Conservation (phyloP, 2,797 vertebrate genomes). For the Margarornis squamiger region DNA sequence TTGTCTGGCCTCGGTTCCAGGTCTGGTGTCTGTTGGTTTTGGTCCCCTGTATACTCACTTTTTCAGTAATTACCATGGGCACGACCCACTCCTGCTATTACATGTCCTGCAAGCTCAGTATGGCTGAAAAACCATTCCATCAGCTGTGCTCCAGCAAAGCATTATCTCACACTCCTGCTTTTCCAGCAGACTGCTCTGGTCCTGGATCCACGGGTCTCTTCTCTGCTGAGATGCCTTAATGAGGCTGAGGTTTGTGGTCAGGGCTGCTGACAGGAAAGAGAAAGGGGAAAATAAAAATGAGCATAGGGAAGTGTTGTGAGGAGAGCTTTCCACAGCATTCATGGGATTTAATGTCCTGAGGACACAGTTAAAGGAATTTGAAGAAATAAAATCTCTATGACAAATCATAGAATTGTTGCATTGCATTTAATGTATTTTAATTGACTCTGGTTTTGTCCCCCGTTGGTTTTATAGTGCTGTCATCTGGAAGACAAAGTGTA, state of each 20-base stretch:
- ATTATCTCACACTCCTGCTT: not conserved
- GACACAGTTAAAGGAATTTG: constrained; percentile 9
- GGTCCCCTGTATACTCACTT: fast-evolving
- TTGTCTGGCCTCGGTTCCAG: not conserved
- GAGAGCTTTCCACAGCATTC: not conserved
- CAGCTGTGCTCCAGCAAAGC: not conserved
- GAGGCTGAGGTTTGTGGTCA: constrained; percentile 5
- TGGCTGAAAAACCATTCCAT: fast-evolving
- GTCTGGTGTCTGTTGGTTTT: not conserved
- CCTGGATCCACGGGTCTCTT: not conserved
- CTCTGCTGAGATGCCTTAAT: not conserved
- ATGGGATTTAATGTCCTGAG: not conserved
- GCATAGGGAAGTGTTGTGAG: not conserved
- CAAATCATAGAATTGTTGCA: constrained; percentile 11
- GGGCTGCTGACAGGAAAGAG: constrained; percentile 36
- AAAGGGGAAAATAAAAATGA: not conserved
- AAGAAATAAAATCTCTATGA: not conserved
- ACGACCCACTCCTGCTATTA: not conserved
- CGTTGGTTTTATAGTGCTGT: not conserved
- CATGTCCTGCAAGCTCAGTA: not conserved
- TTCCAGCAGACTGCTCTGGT: not conserved
- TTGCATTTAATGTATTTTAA: constrained; percentile 29
- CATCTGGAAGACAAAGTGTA: constrained; percentile 17
- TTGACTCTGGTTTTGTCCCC: constrained; percentile 34
- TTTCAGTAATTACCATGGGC: not conserved